Conservation (phyloP, 2,888 invertebrate species). For the Ecdyonurus torrentis region DNA sequence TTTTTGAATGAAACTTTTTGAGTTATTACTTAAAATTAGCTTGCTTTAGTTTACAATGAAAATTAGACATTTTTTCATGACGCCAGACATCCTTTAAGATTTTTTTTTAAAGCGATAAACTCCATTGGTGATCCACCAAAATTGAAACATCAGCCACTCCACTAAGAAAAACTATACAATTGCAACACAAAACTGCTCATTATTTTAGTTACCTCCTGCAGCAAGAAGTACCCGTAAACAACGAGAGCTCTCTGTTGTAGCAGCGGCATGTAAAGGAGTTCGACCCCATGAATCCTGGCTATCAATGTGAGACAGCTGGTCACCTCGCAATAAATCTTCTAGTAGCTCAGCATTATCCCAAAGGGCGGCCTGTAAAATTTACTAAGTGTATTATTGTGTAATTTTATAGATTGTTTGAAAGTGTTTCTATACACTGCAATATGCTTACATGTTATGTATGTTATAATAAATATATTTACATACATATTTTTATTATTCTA, state of each 20-base stretch:
- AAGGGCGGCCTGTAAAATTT: conserved; percentile 46
- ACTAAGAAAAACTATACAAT: too few species aligned
- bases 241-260: conserved; percentile 55
- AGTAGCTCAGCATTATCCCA: conserved; percentile 80
- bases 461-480: not conserved
- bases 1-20: too few species aligned
- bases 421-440: not conserved
- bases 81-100: too few species aligned
- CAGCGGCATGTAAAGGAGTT: conserved; percentile 68
- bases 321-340: conserved; percentile 54
- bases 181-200: too few species aligned
- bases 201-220: conserved; percentile 44
- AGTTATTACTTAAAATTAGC: too few species aligned
- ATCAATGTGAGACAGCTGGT: conserved; percentile 45
- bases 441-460: not conserved
- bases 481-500: conserved; percentile 4
- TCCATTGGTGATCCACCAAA: too few species aligned
- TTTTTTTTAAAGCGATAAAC: too few species aligned
- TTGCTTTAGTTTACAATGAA: too few species aligned
- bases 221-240: conserved; percentile 55
- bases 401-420: not conserved
- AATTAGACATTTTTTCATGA: too few species aligned
- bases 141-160: too few species aligned
- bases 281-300: conserved; percentile 57
- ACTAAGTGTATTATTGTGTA: not conserved